These are phyloP conservation scores for Seira musarum DNA, from an alignment of 2,888 invertebrate genomes.

Conservation along the genomic window DNA sequence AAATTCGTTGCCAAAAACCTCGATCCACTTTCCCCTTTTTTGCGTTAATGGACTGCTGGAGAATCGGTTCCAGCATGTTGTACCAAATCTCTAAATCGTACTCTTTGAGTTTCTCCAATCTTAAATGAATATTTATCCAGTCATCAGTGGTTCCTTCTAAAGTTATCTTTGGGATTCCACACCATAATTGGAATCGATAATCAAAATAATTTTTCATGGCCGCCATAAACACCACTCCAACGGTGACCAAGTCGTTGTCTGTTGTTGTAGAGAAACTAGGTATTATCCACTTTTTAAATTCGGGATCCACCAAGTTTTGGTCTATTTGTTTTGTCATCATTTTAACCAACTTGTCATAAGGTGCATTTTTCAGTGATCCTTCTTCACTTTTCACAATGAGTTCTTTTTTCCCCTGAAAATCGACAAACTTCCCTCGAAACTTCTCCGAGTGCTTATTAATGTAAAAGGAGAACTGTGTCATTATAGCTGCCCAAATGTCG, in stretches of 20 bases:
- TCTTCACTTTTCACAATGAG: not conserved
- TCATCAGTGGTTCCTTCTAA: conserved; percentile 56
- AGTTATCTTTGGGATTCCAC: conserved; percentile 57
- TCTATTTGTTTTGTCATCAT: conserved; percentile 47
- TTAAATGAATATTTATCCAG: conserved; percentile 48
- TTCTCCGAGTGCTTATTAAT: conserved; percentile 40
- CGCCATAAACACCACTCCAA: conserved; percentile 59
- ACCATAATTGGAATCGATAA: conserved; percentile 25
- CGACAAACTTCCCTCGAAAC: conserved; percentile 41
- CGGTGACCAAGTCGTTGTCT: conserved; percentile 38
- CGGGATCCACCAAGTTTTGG: conserved; percentile 45
- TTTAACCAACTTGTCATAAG: conserved; percentile 41
- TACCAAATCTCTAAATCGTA: conserved; percentile 53
- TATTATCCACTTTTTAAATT: conserved; percentile 52
- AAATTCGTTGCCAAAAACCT: conserved; percentile 57
- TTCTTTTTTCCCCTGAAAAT: conserved; percentile 52
- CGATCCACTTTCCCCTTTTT: conserved; percentile 52
- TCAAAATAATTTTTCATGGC: conserved; percentile 59
- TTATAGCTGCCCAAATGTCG: conserved; percentile 52
- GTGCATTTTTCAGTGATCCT: conserved; percentile 30
- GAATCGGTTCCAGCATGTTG: conserved; percentile 51
- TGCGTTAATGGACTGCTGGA: conserved; percentile 53
- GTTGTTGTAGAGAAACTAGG: conserved; percentile 58
- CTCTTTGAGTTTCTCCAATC: conserved; percentile 48
- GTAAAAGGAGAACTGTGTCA: conserved; percentile 53